These are phyloP conservation scores for Protophormia terraenovae DNA, from an alignment of 2,888 invertebrate species.

Conservation along the genomic window DNA sequence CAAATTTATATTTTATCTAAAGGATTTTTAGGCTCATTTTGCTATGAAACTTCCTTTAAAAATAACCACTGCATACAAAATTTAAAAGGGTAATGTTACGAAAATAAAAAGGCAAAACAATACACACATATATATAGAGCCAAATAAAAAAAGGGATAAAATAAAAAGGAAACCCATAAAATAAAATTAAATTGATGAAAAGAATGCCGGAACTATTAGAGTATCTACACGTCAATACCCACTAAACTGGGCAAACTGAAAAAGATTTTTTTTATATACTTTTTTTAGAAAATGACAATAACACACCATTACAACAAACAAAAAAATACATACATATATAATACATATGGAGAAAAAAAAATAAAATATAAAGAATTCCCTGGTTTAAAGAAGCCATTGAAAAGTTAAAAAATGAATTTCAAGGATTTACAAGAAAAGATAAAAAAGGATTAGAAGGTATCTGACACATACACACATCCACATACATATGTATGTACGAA, in stretches of 20 bases:
- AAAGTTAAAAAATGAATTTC: constrained; percentile 53
- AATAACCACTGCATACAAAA: background rate
- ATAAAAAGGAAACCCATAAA: constrained; percentile 72
- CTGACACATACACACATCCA: constrained; percentile 33
- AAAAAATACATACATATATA: constrained; percentile 58
- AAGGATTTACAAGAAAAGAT: constrained; percentile 60
- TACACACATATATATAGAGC: background rate
- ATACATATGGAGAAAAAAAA: constrained; percentile 50
- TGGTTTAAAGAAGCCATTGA: constrained; percentile 70
- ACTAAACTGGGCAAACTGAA: background rate
- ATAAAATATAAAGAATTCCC: constrained; percentile 73
- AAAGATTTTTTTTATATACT: background rate
- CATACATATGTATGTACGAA: no score
- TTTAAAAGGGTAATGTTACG: constrained; percentile 1
- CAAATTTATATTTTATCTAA: no score
- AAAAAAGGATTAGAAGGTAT: constrained; percentile 63
- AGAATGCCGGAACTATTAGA: constrained; percentile 73
- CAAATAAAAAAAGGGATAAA: constrained; percentile 62
- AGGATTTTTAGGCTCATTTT: background rate
- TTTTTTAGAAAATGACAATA: constrained; percentile 24
- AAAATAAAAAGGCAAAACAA: constrained; percentile 36
- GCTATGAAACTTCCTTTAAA: background rate
- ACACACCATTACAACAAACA: background rate
- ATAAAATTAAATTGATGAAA: constrained; percentile 78
- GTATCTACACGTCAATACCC: constrained; percentile 51